Percentiles rank a stretch among this genome's conserved stretches.
These are phyloP conservation scores for Saguinus midas DNA, from an alignment of 2,113 vertebrate genomes.

Conservation along the genomic window DNA sequence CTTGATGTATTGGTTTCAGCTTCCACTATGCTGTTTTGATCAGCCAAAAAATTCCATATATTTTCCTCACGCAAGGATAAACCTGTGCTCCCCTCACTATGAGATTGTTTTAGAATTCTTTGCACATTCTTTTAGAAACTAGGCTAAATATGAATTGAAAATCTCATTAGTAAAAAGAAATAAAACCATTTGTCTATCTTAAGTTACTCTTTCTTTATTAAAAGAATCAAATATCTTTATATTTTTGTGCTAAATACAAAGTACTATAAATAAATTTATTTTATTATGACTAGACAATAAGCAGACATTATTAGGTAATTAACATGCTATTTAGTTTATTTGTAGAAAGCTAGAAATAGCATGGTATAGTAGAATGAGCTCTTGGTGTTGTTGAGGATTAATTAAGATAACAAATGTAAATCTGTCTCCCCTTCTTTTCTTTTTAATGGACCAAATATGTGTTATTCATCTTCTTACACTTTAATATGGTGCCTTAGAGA, in stretches of 20 bases:
- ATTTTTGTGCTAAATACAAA: slow-evolving; percentile 7
- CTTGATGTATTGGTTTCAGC: background rate
- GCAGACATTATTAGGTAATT: background rate
- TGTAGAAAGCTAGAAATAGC: background rate
- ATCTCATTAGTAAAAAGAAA: background rate
- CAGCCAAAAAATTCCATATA: background rate
- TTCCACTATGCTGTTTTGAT: background rate
- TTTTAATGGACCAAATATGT: background rate
- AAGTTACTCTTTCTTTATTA: background rate
- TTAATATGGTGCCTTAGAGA: slow-evolving; percentile 32
- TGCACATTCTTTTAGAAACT: background rate
- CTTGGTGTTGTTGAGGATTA: background rate
- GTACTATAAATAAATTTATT: background rate
- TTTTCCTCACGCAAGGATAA: background rate
- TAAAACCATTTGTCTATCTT: background rate
- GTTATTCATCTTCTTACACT: slow-evolving; percentile 28
- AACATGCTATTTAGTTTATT: background rate
- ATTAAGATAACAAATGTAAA: slow-evolving; percentile 27
- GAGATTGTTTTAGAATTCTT: background rate
- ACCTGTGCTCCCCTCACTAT: background rate
- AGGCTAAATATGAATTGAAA: background rate
- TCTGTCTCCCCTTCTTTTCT: background rate
- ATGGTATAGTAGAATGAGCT: background rate
- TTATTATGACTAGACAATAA: background rate
- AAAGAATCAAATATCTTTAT: background rate